Conservation (phyloP, 1,140 invertebrate genomes). For the Tetranychus cinnabarinus region DNA sequence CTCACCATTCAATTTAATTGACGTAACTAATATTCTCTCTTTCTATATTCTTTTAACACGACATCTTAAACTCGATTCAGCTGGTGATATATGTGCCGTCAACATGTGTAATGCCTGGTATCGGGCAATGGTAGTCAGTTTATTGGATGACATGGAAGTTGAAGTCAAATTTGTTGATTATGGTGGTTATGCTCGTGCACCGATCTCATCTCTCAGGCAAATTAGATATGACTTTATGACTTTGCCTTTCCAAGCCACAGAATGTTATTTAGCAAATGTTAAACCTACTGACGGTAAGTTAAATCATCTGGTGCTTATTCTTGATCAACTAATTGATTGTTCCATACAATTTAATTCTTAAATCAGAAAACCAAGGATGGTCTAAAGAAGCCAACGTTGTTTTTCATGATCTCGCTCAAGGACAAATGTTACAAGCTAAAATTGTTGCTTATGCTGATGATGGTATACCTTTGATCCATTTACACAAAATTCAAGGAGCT, state of each 20-base stretch:
- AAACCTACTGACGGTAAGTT: conserved; percentile 45
- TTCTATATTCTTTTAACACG: neutral
- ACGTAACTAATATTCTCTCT: too few relatives aligned
- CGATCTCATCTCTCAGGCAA: conserved; percentile 44
- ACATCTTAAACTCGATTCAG: conserved; percentile 21
- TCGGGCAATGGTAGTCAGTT: conserved; percentile 50
- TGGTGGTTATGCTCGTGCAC: conserved; percentile 63
- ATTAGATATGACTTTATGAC: conserved; percentile 64
- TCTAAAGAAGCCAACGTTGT: conserved; percentile 42
- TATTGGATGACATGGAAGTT: conserved; percentile 26
- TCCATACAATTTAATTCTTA: neutral
- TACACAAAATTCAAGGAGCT: conserved; percentile 41
- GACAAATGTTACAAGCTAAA: conserved; percentile 58
- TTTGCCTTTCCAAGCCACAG: conserved; percentile 83
- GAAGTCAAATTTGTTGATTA: conserved; percentile 74
- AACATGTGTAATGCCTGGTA: conserved; percentile 62
- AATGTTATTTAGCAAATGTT: conserved; percentile 71
- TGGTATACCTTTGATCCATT: conserved; percentile 45
- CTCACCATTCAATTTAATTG: neutral
- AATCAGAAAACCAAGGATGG: conserved; percentile 28
- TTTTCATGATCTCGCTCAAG: conserved; percentile 47
- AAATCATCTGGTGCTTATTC: neutral
- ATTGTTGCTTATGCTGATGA: conserved; percentile 52
- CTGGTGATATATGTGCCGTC: conserved; percentile 64
- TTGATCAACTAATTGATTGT: too few relatives aligned